phyloP scores from a whole-genome alignment of 2,113 vertebrate genomes.

The Trachemys scripta region DNA sequence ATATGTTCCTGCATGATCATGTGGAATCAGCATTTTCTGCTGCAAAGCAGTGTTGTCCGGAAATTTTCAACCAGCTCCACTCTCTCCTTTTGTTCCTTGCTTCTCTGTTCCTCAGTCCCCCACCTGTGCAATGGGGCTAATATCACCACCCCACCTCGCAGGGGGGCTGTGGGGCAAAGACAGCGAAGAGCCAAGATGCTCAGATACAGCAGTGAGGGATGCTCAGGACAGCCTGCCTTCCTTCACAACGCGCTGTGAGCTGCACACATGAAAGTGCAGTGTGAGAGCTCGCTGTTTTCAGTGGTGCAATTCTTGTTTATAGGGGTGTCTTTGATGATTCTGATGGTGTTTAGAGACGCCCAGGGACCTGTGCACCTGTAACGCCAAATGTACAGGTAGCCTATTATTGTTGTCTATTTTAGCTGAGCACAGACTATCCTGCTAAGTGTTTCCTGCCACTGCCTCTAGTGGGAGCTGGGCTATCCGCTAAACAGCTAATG shows the following conservation, averaged over 20 bases:
- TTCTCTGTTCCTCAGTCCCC: background rate
- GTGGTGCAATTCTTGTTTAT: background rate
- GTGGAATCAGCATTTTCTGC: background rate
- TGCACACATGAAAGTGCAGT: background rate
- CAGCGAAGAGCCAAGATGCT: background rate
- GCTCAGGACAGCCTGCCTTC: background rate
- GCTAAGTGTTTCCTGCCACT: background rate
- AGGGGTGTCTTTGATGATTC: background rate
- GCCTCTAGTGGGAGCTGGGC: background rate
- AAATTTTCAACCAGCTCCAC: background rate
- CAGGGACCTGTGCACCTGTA: background rate
- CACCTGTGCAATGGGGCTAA: background rate
- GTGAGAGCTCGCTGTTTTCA: background rate
- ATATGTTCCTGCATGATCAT: background rate
- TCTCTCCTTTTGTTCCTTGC: background rate
- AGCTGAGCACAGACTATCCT: background rate
- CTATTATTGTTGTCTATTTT: background rate
- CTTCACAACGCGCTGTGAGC: background rate
- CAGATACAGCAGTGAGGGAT: background rate
- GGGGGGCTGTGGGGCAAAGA: no score
- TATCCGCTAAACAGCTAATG: background rate
- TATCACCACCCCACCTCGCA: background rate
- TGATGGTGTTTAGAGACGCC: background rate
- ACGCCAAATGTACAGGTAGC: slow-evolving; percentile 4
- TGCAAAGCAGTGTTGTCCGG: background rate